Conservation (phyloP, 2,888 invertebrate species). For the Leucoma salicis region DNA sequence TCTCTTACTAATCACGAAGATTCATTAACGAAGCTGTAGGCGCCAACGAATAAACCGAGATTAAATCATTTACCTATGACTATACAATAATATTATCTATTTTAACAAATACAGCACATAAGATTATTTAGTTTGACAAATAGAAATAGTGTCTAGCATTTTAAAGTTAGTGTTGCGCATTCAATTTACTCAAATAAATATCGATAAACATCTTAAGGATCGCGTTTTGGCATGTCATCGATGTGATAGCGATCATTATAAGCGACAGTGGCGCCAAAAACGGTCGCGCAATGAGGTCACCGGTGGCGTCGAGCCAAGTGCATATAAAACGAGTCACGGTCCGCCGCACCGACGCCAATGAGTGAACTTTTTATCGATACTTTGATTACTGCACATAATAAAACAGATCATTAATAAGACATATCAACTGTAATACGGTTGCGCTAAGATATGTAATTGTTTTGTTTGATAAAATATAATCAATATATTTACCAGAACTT, state of each 20-base stretch:
- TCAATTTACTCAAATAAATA: slow-evolving; percentile 40
- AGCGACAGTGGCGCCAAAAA: slow-evolving; percentile 73
- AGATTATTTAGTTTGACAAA: slow-evolving; percentile 26
- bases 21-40: slow-evolving; percentile 9
- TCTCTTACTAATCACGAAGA: neutral
- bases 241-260: slow-evolving; percentile 60
- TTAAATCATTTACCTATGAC: slow-evolving; percentile 10
- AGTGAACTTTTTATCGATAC: slow-evolving; percentile 49
- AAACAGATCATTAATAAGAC: slow-evolving; percentile 32
- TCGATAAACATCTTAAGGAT: slow-evolving; percentile 53
- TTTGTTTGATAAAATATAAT: slow-evolving; percentile 34
- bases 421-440: slow-evolving; percentile 15
- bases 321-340: slow-evolving; percentile 55
- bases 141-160: slow-evolving; percentile 21
- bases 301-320: slow-evolving; percentile 72
- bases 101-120: slow-evolving; percentile 16
- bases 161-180: slow-evolving; percentile 44
- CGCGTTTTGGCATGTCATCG: slow-evolving; percentile 69
- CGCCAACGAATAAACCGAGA: slow-evolving; percentile 11
- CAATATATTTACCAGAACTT: slow-evolving; percentile 38
- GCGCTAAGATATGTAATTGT: slow-evolving; percentile 24
- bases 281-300: slow-evolving; percentile 71
- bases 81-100: too few relatives aligned
- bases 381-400: slow-evolving; percentile 35
- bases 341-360: slow-evolving; percentile 43